phyloP scores from a whole-genome alignment of 2,797 vertebrate genomes.

The Gambusia yucatana region DNA sequence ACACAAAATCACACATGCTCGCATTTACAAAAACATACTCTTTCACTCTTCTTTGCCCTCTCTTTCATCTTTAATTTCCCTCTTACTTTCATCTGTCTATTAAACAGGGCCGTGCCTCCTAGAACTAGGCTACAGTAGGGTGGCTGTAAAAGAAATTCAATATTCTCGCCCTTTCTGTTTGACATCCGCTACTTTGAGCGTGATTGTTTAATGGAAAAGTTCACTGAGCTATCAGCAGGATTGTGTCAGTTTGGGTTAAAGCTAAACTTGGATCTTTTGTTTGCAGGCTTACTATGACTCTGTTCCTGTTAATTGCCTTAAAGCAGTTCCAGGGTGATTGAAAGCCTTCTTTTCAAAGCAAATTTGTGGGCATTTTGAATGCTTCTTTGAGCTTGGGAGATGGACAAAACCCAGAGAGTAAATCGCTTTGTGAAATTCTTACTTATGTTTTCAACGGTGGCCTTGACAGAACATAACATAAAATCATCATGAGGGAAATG shows the following conservation, averaged over 20 bases:
- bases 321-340: slow-evolving; percentile 29
- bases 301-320: slow-evolving; percentile 39
- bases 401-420: background rate
- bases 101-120: slow-evolving; percentile 56
- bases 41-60: slow-evolving; percentile 29
- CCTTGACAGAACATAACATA: background rate
- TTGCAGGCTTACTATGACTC: slow-evolving; percentile 8
- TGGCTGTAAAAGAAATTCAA: slow-evolving; percentile 59
- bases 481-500: background rate
- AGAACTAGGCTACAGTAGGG: slow-evolving; percentile 57
- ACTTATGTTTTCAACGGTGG: slow-evolving; percentile 21
- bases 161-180: slow-evolving; percentile 56
- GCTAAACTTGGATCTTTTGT: slow-evolving; percentile 53
- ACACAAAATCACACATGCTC: slow-evolving; percentile 41
- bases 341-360: slow-evolving; percentile 48
- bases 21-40: slow-evolving; percentile 39
- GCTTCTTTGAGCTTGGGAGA: background rate
- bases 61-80: slow-evolving; percentile 67
- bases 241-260: slow-evolving; percentile 57
- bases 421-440: background rate
- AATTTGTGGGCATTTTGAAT: slow-evolving; percentile 42
- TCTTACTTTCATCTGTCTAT: slow-evolving; percentile 69
- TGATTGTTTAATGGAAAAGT: slow-evolving; percentile 59
- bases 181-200: slow-evolving; percentile 37
- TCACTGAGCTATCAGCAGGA: slow-evolving; percentile 38